Evolutionary conservation across 2,113 vertebrate species (phyloP), one percentile per base, ranked within the genome.

Genomic region (Spheniscus mendiculus): DNA sequence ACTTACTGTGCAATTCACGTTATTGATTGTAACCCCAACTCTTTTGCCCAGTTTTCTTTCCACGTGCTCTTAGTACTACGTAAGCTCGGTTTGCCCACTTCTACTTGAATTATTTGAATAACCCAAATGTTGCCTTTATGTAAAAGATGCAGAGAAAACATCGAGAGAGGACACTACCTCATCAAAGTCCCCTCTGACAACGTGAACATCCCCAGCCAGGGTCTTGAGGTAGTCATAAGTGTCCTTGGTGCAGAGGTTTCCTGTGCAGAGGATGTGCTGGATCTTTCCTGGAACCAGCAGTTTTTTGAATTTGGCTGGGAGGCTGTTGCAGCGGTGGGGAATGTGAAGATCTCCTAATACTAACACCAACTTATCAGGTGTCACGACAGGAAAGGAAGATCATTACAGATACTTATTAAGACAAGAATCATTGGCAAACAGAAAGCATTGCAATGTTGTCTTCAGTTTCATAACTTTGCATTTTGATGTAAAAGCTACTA

Each of bases 191-290:
- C 99, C 99, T 97, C 99, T 97, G 88, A 99, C 99, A 30, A 99
- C 99, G 70, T 99, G 99, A 61, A 99, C 99, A 12, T 99, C 99
- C n/a, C 99, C 99, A 11, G 99, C 99, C 90, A 99, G 98, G 8
- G 99, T 99, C 98, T 99, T 99, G 98, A 99, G 99, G 98, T 99
- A 99, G 98, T 99, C 99, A 72, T 99, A 99, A 95, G 99, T 99
- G 98, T 99, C 99, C 98, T 99, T 99, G 87, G 99, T 99, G 98
- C 99, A 99, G 72, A 99, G 99, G 97, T 99, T 99, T 34, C 99
- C 99, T 0, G 99, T 99, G 97, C 99, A 99, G 83, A 99, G 99
- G 66, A 99, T 99, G 98, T 99, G 99, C 83, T 99, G 99, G 97
- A 99, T 99, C 98, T 99, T 99, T 18, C 99, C 99, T 9, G 99